These are phyloP conservation scores for Mormyrus proboscirostris DNA, from an alignment of 2,797 vertebrate species.

Conservation along the genomic window DNA sequence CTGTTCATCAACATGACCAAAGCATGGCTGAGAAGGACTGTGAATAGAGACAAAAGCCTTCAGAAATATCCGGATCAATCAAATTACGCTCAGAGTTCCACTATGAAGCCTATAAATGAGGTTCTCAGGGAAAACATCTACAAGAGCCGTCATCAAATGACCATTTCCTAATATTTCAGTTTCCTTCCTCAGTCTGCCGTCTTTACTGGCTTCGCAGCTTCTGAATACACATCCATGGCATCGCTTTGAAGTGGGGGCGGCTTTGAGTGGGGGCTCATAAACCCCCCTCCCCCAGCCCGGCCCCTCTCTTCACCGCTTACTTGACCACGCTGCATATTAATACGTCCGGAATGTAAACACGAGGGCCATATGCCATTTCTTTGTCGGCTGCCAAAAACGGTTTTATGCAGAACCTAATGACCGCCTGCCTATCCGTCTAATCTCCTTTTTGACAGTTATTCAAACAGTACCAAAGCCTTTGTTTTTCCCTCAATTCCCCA, in stretches of 20 bases:
- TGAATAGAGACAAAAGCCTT: slow-evolving; percentile 23
- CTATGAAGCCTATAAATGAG: neutral
- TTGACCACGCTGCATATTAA: slow-evolving; percentile 12
- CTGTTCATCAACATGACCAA: neutral
- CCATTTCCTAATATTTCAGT: neutral
- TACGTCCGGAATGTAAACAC: neutral
- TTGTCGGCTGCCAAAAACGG: slow-evolving; percentile 23
- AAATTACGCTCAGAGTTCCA: neutral
- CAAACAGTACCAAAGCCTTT: slow-evolving; percentile 18
- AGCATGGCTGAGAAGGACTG: neutral
- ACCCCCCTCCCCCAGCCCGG: neutral
- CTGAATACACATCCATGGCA: neutral
- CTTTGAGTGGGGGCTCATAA: neutral
- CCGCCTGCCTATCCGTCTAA: neutral
- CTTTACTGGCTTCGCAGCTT: slow-evolving; percentile 43
- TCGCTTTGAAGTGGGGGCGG: neutral
- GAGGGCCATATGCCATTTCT: slow-evolving; percentile 1
- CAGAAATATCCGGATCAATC: neutral
- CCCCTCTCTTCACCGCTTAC: neutral
- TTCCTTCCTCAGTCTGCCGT: neutral
- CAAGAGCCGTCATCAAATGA: neutral
- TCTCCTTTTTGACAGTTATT: slow-evolving; percentile 22
- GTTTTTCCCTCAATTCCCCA: neutral
- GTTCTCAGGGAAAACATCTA: neutral
- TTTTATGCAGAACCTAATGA: slow-evolving; percentile 21